Evolutionary conservation across 2,113 vertebrate species (phyloP).

Genomic region (Condylura cristata): DNA sequence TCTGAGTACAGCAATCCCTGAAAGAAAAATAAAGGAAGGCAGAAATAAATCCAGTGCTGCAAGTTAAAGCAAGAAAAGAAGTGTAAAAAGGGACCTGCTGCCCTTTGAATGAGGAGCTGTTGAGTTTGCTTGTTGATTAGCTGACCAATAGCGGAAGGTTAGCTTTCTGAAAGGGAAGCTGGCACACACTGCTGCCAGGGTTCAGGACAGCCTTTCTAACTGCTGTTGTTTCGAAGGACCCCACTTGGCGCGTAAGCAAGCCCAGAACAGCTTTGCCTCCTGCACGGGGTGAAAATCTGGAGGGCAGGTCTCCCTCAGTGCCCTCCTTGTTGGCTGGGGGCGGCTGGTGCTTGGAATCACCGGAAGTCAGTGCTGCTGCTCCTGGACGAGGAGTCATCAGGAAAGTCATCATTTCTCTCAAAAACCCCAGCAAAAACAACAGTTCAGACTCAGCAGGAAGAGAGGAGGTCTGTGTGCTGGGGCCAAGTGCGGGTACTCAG

Average conservation of each 20-base stretch:
- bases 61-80: neutral
- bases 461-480: slow-evolving; percentile 43
- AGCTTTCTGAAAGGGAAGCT: neutral
- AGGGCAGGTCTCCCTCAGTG: slow-evolving; percentile 68
- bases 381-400: slow-evolving; percentile 51
- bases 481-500: neutral
- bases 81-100: neutral
- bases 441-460: slow-evolving; percentile 71
- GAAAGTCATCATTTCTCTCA: slow-evolving; percentile 76
- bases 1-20: slow-evolving; percentile 5
- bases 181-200: too few relatives aligned
- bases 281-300: neutral
- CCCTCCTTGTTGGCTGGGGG: slow-evolving; percentile 68
- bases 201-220: neutral
- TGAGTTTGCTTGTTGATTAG: neutral
- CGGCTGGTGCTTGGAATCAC: slow-evolving; percentile 72
- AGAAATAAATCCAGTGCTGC: slow-evolving; percentile 41
- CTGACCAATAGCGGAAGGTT: too few relatives aligned
- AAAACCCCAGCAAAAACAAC: neutral
- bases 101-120: neutral
- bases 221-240: neutral
- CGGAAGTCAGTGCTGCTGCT: slow-evolving; percentile 39
- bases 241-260: neutral
- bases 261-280: neutral
- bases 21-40: slow-evolving; percentile 34